These are phyloP conservation scores for Perithous albicinctus DNA, from an alignment of 2,888 invertebrate species.

Conservation along the genomic window DNA sequence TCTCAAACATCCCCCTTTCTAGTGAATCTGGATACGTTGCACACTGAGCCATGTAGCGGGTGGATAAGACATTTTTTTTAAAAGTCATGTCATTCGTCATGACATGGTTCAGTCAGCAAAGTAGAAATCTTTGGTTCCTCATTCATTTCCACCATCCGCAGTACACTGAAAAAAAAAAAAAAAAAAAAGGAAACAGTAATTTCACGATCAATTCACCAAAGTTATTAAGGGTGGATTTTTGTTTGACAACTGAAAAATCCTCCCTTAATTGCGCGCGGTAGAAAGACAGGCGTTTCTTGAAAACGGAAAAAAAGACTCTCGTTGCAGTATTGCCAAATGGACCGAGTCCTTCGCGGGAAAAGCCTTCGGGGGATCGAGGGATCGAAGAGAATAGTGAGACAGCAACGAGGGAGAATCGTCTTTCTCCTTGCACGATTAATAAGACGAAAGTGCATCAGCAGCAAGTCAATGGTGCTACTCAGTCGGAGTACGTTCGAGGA, in stretches of 20 bases:
- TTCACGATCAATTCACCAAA: constrained; percentile 10
- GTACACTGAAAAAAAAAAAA: too few relatives aligned
- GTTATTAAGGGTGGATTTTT: too few relatives aligned
- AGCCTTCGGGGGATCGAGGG: constrained; percentile 71
- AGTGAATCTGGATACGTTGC: constrained; percentile 9
- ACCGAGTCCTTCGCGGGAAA: constrained; percentile 70
- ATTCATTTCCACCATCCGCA: too few relatives aligned
- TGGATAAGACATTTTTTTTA: too few relatives aligned
- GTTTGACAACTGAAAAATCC: too few relatives aligned
- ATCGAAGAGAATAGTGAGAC: constrained; percentile 37
- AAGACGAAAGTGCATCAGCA: constrained; percentile 56
- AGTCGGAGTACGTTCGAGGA: constrained; percentile 49
- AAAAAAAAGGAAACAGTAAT: too few relatives aligned
- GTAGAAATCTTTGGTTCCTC: background rate
- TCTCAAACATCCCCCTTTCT: background rate
- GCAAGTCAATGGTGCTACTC: constrained; percentile 41
- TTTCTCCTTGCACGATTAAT: constrained; percentile 67
- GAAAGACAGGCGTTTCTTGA: constrained; percentile 58
- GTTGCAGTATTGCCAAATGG: constrained; percentile 72
- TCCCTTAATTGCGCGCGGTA: constrained; percentile 45
- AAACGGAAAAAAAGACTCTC: constrained; percentile 67
- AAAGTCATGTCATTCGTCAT: too few relatives aligned
- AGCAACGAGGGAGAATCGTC: constrained; percentile 66
- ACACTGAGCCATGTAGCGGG: background rate
- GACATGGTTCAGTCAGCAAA: too few relatives aligned